These are phyloP conservation scores for Microdon myrmicae DNA, from an alignment of 2,888 invertebrate species.

Conservation along the genomic window DNA sequence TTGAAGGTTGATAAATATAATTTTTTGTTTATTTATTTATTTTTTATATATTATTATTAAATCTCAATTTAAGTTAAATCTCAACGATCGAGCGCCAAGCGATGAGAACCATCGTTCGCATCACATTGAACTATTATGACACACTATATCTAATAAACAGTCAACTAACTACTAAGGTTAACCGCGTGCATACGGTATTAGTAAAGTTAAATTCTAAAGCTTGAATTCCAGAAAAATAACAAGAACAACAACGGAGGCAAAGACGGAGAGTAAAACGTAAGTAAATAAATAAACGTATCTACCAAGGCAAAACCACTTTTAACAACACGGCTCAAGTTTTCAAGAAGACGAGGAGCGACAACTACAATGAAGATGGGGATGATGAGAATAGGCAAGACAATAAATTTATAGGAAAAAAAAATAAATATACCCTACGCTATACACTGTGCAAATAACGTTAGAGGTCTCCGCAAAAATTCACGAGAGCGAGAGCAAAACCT, in stretches of 20 bases:
- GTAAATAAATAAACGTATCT: constrained; percentile 46
- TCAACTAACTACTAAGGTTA: constrained; percentile 56
- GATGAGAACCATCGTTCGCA: constrained; percentile 31
- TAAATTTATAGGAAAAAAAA: constrained; percentile 12
- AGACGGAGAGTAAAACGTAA: constrained; percentile 12
- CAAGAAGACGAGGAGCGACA: constrained; percentile 49
- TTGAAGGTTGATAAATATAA: not conserved
- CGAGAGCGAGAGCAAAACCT: constrained; percentile 48
- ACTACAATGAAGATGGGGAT: constrained; percentile 45
- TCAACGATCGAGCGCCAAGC: constrained; percentile 27
- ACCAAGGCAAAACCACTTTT: constrained; percentile 35
- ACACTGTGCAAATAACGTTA: constrained; percentile 51
- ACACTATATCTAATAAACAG: constrained; percentile 57
- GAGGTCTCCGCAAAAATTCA: constrained; percentile 45
- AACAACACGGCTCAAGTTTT: constrained; percentile 33
- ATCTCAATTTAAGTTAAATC: constrained; percentile 18
- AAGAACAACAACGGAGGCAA: constrained; percentile 39
- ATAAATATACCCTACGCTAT: constrained; percentile 12
- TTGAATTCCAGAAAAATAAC: constrained; percentile 48
- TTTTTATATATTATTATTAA: constrained; percentile 2
- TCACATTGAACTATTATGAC: constrained; percentile 51
- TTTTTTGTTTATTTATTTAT: constrained; percentile 1
- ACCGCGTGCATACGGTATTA: constrained; percentile 57
- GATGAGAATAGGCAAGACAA: constrained; percentile 25
- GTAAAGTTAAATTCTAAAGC: constrained; percentile 54